Percentiles rank a stretch among this genome's conserved stretches.
Conservation (phyloP, 2,113 vertebrate species). For the Corvus hawaiiensis region DNA sequence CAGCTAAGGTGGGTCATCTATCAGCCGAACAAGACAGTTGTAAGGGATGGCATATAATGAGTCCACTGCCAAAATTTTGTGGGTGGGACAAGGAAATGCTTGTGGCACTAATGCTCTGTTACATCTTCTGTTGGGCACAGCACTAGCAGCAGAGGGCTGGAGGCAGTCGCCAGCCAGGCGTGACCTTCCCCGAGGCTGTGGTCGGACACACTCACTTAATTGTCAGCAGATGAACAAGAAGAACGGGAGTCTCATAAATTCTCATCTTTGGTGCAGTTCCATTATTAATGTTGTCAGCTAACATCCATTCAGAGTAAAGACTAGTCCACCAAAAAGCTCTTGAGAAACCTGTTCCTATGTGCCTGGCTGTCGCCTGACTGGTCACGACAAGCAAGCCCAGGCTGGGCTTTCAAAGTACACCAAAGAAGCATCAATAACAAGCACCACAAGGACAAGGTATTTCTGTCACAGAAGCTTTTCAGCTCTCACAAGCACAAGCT, state of each 20-base stretch:
- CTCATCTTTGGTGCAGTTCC: background rate
- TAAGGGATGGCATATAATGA: background rate
- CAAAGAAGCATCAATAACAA: background rate
- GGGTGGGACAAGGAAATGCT: background rate
- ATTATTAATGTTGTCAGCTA: background rate
- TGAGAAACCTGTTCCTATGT: background rate
- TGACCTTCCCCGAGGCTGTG: background rate
- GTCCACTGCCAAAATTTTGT: background rate
- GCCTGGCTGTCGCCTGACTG: background rate
- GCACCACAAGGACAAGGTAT: background rate
- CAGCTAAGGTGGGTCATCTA: background rate
- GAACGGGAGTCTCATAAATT: background rate
- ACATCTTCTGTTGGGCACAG: background rate
- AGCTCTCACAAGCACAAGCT: background rate
- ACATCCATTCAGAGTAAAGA: background rate
- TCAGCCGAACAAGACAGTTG: background rate
- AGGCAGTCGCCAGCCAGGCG: background rate
- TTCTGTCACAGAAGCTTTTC: background rate
- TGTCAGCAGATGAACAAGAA: background rate
- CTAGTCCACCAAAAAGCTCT: background rate
- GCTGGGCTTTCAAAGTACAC: background rate
- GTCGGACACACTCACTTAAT: background rate
- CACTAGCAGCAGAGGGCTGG: background rate
- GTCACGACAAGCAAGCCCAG: rapidly evolving
- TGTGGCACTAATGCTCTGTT: background rate